Evolutionary conservation across 2,888 invertebrate genomes (phyloP).

Genomic region (Philereme transversata): DNA sequence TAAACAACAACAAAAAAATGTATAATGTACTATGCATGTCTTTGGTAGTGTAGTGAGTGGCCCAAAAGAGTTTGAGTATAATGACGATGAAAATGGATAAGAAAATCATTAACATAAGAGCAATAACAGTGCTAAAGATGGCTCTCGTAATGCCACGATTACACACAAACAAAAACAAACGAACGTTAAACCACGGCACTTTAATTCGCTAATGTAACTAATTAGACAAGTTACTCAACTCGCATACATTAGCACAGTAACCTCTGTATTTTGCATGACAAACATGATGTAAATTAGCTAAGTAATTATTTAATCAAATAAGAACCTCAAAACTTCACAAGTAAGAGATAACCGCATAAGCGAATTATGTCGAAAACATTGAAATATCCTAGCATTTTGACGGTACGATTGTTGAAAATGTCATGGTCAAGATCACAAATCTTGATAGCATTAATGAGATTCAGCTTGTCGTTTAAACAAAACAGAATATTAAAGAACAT

Average conservation of each 20-base stretch:
- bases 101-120: too few relatives aligned
- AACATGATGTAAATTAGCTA: constrained; percentile 30
- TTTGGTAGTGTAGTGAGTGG: too few relatives aligned
- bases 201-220: constrained; percentile 24
- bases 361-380: constrained; percentile 14
- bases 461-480: constrained; percentile 16
- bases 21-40: too few relatives aligned
- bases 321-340: constrained; percentile 13
- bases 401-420: constrained; percentile 12
- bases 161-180: neutral
- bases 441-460: constrained; percentile 13
- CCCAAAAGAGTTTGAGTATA: too few relatives aligned
- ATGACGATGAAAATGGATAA: too few relatives aligned
- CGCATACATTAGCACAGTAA: constrained; percentile 36
- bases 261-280: constrained; percentile 32
- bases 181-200: neutral
- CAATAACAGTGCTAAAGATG: too few relatives aligned
- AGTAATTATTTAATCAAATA: constrained; percentile 32
- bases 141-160: neutral
- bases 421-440: constrained; percentile 22
- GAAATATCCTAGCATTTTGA: constrained; percentile 15
- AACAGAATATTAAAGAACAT: constrained; percentile 6
- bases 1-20: too few relatives aligned
- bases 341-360: constrained; percentile 14
- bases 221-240: constrained; percentile 22